Percentiles rank a stretch among this genome's conserved stretches.
These are phyloP conservation scores for Hecatera dysodea DNA, from an alignment of 2,888 invertebrate species.

Conservation along the genomic window DNA sequence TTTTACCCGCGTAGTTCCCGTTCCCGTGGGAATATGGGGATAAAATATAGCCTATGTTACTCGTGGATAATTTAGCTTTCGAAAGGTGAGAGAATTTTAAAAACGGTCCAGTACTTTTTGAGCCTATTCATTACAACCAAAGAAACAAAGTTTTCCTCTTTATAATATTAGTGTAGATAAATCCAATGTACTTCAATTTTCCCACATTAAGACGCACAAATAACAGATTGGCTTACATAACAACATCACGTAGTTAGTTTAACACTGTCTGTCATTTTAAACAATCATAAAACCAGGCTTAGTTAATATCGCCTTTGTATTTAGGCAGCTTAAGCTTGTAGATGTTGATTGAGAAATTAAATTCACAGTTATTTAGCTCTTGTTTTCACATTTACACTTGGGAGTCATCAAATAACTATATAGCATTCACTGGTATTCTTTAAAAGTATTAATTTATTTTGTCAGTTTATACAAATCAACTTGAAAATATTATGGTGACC, in stretches of 20 bases:
- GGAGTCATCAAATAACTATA: background rate
- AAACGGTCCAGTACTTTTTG: too few relatives aligned
- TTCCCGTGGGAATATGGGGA: too few relatives aligned
- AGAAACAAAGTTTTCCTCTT: too few relatives aligned
- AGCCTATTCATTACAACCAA: too few relatives aligned
- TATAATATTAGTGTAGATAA: background rate
- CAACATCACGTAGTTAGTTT: conserved; percentile 50
- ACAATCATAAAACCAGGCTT: conserved; percentile 33
- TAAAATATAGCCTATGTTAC: too few relatives aligned
- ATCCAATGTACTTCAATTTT: conserved; percentile 45
- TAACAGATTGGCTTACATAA: conserved; percentile 56
- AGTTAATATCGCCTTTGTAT: conserved; percentile 53
- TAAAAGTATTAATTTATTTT: background rate
- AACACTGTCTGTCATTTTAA: conserved; percentile 26
- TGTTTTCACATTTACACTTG: conserved; percentile 10
- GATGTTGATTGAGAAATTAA: conserved; percentile 26
- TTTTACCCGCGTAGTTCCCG: too few relatives aligned
- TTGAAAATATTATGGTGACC: background rate
- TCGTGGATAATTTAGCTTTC: too few relatives aligned
- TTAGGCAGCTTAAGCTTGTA: conserved; percentile 70
- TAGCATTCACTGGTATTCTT: conserved; percentile 7
- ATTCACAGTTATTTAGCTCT: conserved; percentile 17
- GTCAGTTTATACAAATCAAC: background rate
- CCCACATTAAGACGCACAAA: conserved; percentile 24
- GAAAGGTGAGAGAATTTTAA: too few relatives aligned